Conservation (phyloP, 2,888 invertebrate species). For the Aplocera efformata region DNA sequence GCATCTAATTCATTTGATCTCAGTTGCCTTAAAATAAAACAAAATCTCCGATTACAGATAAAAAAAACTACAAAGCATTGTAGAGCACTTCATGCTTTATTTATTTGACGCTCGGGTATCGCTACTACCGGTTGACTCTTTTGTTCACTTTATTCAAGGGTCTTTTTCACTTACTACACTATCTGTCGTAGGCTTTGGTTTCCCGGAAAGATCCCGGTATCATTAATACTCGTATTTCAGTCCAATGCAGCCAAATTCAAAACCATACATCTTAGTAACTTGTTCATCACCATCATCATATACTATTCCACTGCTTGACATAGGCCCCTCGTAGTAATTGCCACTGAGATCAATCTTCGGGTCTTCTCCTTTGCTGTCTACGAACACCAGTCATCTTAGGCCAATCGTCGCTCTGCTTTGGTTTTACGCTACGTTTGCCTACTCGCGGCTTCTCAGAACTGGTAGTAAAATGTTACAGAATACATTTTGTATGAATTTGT, state of each 20-base stretch:
- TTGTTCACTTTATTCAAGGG: slow-evolving; percentile 45
- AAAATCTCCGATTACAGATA: background rate
- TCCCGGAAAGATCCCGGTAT: too few species aligned
- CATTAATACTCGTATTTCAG: too few species aligned
- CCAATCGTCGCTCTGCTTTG: too few species aligned
- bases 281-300: too few species aligned
- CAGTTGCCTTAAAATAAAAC: too few species aligned
- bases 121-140: slow-evolving; percentile 37
- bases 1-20: background rate
- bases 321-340: too few species aligned
- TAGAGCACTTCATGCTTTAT: slow-evolving; percentile 30
- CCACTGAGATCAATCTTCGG: too few species aligned
- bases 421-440: too few species aligned
- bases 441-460: too few species aligned
- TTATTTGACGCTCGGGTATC: slow-evolving; percentile 43
- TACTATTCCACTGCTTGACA: too few species aligned
- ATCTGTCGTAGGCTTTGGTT: slow-evolving; percentile 47
- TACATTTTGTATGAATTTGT: slow-evolving; percentile 17
- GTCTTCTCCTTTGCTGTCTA: too few species aligned
- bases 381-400: too few species aligned
- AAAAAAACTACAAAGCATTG: slow-evolving; percentile 6
- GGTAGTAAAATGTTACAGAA: slow-evolving; percentile 23
- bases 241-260: slow-evolving; percentile 36
- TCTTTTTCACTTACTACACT: slow-evolving; percentile 56
- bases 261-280: slow-evolving; percentile 29